phyloP scores from a whole-genome alignment of 2,888 invertebrate species.

The Digitonthophagus gazella region DNA sequence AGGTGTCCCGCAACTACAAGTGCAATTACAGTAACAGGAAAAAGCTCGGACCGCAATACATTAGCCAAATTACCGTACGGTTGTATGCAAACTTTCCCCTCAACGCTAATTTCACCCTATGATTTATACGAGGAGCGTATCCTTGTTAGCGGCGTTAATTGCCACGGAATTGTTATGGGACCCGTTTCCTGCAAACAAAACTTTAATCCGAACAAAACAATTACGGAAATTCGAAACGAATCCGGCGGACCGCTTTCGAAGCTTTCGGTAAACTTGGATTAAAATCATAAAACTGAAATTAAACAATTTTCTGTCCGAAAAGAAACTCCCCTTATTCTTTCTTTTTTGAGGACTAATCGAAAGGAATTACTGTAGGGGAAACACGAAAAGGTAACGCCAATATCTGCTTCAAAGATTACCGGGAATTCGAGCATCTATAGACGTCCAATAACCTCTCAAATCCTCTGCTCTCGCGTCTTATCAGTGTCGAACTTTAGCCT shows the following conservation, averaged over 20 bases:
- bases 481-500: slow-evolving; percentile 24
- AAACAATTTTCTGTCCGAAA: neutral
- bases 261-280: neutral
- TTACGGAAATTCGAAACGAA: neutral
- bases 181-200: neutral
- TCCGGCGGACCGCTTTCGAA: neutral
- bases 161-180: neutral
- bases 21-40: slow-evolving; percentile 17
- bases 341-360: slow-evolving; percentile 5
- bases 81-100: slow-evolving; percentile 6
- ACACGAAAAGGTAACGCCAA: slow-evolving; percentile 10
- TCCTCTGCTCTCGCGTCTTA: slow-evolving; percentile 20
- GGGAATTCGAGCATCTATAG: slow-evolving; percentile 11
- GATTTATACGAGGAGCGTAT: slow-evolving; percentile 4
- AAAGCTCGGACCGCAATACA: slow-evolving; percentile 15
- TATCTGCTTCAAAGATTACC: slow-evolving; percentile 14
- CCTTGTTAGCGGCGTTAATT: slow-evolving; percentile 8
- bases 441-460: slow-evolving; percentile 24
- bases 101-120: slow-evolving; percentile 8
- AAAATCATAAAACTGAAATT: neutral
- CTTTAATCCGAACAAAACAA: neutral
- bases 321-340: neutral
- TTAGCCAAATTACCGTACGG: slow-evolving; percentile 15
- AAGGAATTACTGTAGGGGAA: slow-evolving; percentile 5
- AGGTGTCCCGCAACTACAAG: slow-evolving; percentile 15